phyloP scores from a whole-genome alignment of 2,113 vertebrate species.

The Petaurus breviceps region DNA sequence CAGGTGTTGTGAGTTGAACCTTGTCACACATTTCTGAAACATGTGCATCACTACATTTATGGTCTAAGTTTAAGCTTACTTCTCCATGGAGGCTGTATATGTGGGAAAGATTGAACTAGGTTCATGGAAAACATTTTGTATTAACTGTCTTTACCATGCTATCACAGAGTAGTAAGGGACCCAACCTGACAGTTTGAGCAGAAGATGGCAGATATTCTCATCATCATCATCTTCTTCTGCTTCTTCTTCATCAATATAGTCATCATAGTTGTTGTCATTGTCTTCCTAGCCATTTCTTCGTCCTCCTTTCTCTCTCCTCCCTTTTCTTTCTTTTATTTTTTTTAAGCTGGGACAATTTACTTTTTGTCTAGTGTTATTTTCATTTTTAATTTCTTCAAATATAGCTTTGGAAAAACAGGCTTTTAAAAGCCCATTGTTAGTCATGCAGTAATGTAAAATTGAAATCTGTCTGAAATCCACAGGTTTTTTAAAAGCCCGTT shows the following conservation, averaged over 20 bases:
- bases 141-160: neutral
- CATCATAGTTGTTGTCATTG: no score
- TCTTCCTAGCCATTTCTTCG: no score
- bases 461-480: no score
- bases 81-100: neutral
- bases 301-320: no score
- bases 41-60: neutral
- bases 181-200: no score
- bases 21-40: neutral
- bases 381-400: neutral
- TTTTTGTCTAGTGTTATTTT: neutral
- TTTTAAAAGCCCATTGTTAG: no score
- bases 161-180: neutral
- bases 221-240: no score
- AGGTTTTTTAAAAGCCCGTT: no score
- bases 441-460: no score
- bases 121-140: neutral
- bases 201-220: no score
- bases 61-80: neutral
- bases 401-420: neutral
- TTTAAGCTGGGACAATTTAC: no score
- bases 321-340: neutral
- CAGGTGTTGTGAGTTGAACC: neutral
- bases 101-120: neutral
- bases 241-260: no score